Evolutionary conservation across 2,113 vertebrate species (phyloP), one percentile per base, ranked within the genome.

Genomic region (Catharus minimus): DNA sequence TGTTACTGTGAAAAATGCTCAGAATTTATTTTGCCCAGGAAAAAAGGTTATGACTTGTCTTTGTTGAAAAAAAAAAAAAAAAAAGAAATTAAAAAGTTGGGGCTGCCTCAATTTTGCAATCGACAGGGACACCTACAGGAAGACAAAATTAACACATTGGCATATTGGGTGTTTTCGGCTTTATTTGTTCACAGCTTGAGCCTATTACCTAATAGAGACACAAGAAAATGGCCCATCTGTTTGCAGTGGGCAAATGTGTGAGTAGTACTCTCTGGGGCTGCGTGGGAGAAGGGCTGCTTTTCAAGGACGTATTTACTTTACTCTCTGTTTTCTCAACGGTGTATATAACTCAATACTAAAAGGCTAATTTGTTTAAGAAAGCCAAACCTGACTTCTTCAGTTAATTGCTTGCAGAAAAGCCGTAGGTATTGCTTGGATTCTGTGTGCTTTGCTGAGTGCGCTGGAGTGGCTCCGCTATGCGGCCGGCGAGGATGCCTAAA

Each of bases 151-250:
- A 96, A 88, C 92, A 87, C 93, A 92, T 88, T 94, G 95, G 93
- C 94, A 96, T 96, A 95, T 95, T 96, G 95, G 93, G 81, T 95
- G 90, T 95, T 96, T 96, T 94, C 92, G 83, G 95, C 95, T 95
- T 96, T 96, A 96, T 96, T 95, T 95, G 93, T 94, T 96, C 96
- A 96, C 95, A 95, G 95, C 93, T 95, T 95, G 93, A 96, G 94
- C 88, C 92, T 96, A 93, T 96, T 96, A 96, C 94, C 91, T 96
- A 96, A 96, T 96, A 95, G 95, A 96, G 94, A 94, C 89, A 84
- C 90, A 93, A 96, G 95, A 96, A 96, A 96, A 94, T 95, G 94
- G 90, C 93, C 96, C 94, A 95, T 96, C 96, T 96, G 95, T 96
- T 95, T 95, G 94, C 89, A 93, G 92, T 82, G 92, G 89, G 94